Evolutionary conservation across 35 echinoderm and acorn worm species (phyloP).

Genomic region (Lytechinus variegatus): DNA sequence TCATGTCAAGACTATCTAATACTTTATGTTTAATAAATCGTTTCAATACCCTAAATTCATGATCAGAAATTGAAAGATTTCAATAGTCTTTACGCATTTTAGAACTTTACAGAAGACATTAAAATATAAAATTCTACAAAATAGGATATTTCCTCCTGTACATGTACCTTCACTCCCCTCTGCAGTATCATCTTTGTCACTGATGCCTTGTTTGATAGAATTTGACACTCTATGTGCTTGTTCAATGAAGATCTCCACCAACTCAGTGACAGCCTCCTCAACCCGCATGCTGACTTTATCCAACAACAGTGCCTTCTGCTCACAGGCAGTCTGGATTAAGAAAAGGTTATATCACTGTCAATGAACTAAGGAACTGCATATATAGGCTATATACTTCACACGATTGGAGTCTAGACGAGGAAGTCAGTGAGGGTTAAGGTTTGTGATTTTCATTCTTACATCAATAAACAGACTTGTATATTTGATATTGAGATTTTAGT

Average conservation of each 20-base stretch:
- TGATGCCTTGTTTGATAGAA: neutral
- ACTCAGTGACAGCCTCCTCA: constrained; percentile 85
- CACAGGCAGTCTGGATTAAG: constrained; percentile 69
- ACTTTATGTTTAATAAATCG: too few relatives aligned
- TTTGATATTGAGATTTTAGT: too few relatives aligned
- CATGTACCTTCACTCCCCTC: constrained; percentile 34
- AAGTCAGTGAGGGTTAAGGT: neutral
- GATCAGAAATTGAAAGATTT: too few relatives aligned
- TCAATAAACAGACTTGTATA: too few relatives aligned
- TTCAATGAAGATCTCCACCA: constrained; percentile 84
- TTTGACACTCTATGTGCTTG: constrained; percentile 68
- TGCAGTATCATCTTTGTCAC: neutral
- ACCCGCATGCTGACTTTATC: constrained; percentile 83
- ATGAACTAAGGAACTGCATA: too few relatives aligned
- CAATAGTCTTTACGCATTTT: too few relatives aligned
- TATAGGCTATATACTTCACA: too few relatives aligned
- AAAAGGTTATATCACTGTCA: neutral
- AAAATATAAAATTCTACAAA: neutral
- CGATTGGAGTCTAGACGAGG: too few relatives aligned
- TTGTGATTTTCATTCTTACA: too few relatives aligned
- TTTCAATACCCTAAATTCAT: too few relatives aligned
- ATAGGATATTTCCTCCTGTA: neutral
- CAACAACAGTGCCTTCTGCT: constrained; percentile 61
- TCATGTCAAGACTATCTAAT: too few relatives aligned
- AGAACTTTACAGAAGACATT: neutral